Percentiles rank a stretch among this genome's conserved stretches.
Conservation (phyloP, 2,888 invertebrate genomes). For the Biston betularia region DNA sequence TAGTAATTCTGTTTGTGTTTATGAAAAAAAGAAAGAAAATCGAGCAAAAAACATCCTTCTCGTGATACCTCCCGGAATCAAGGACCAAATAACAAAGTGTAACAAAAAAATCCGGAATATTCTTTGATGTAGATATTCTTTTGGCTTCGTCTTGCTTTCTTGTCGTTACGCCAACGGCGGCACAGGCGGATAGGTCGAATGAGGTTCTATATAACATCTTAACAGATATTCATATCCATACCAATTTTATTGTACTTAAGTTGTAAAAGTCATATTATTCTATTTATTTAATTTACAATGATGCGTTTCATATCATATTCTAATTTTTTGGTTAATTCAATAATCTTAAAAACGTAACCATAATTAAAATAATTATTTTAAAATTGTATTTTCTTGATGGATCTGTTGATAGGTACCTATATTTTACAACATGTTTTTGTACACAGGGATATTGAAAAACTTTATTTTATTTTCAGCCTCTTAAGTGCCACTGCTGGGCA, state of each 20-base stretch:
- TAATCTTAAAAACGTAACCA: too few species aligned
- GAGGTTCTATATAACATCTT: constrained; percentile 2
- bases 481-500: too few species aligned
- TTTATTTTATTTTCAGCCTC: too few species aligned
- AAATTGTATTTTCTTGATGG: too few species aligned
- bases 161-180: constrained; percentile 24
- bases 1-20: constrained; percentile 36
- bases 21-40: constrained; percentile 29
- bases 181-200: constrained; percentile 28
- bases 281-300: too few species aligned
- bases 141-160: constrained; percentile 38
- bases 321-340: too few species aligned
- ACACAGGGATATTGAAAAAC: too few species aligned
- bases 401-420: too few species aligned
- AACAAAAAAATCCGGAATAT: constrained; percentile 37
- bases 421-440: too few species aligned
- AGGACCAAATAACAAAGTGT: constrained; percentile 41
- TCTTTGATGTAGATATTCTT: constrained; percentile 45
- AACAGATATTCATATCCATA: constrained; percentile 12
- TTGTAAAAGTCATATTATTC: too few species aligned
- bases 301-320: too few species aligned
- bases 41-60: constrained; percentile 35
- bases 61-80: constrained; percentile 38
- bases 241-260: not conserved
- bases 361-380: too few species aligned